Conservation (phyloP, 2,113 vertebrate species). For the Pholis gunnellus region DNA sequence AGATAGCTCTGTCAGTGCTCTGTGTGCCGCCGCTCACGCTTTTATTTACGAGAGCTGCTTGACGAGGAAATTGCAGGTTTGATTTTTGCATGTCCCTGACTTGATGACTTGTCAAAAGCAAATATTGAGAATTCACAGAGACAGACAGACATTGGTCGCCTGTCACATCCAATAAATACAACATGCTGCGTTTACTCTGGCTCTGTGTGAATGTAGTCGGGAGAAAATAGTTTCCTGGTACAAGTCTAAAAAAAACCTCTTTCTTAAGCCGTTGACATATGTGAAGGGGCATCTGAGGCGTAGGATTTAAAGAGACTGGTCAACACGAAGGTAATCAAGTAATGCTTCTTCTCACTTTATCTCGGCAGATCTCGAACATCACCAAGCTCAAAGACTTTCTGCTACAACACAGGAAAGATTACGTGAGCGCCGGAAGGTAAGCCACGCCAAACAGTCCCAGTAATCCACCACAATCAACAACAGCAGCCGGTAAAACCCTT, state of each 20-base stretch:
- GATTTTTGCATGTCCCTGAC: constrained; percentile 56
- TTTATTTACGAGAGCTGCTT: constrained; percentile 70
- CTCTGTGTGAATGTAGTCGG: constrained; percentile 38
- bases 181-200: constrained; percentile 54
- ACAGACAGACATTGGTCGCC: constrained; percentile 53
- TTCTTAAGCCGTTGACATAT: constrained; percentile 36
- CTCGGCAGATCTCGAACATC: constrained; percentile 92
- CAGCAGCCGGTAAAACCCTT: constrained; percentile 28
- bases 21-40: constrained; percentile 47
- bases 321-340: constrained; percentile 39
- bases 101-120: constrained; percentile 68
- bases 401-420: constrained; percentile 96
- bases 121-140: constrained; percentile 70
- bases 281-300: constrained; percentile 16
- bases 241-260: constrained; percentile 21
- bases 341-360: constrained; percentile 63
- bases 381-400: constrained; percentile 98
- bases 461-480: constrained; percentile 43
- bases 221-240: constrained; percentile 59
- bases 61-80: constrained; percentile 73
- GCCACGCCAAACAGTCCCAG: constrained; percentile 35
- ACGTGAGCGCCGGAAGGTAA: constrained; percentile 95
- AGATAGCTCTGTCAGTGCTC: constrained; percentile 61
- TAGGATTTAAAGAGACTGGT: constrained; percentile 32
- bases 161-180: constrained; percentile 68